These are phyloP conservation scores for Ophion slaviceki DNA, from an alignment of 2,888 invertebrate genomes.

Conservation along the genomic window DNA sequence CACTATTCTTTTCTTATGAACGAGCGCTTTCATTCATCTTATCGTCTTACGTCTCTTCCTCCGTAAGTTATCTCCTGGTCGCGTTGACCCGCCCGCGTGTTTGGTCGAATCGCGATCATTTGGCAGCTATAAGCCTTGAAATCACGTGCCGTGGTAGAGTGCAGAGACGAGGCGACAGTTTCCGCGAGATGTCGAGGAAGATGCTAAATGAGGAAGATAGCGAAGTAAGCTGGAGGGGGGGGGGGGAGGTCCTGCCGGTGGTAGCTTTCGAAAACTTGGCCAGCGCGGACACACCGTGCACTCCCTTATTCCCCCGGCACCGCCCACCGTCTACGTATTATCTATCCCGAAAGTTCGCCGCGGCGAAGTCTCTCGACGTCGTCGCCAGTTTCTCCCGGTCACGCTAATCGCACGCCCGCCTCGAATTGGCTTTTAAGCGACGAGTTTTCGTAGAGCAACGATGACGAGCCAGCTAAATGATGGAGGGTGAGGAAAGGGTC, in stretches of 20 bases:
- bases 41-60: slow-evolving; percentile 14
- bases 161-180: slow-evolving; percentile 19
- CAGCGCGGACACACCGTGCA: slow-evolving; percentile 46
- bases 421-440: slow-evolving; percentile 78
- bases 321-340: slow-evolving; percentile 74
- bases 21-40: slow-evolving; percentile 7
- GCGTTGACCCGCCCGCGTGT: neutral
- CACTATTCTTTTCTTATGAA: neutral
- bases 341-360: slow-evolving; percentile 77
- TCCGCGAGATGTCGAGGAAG: slow-evolving; percentile 8
- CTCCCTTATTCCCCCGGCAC: slow-evolving; percentile 64
- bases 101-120: slow-evolving; percentile 25
- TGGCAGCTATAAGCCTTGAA: slow-evolving; percentile 12
- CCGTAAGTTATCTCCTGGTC: slow-evolving; percentile 41
- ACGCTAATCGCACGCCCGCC: slow-evolving; percentile 77
- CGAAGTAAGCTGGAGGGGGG: neutral
- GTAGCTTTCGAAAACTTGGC: slow-evolving; percentile 62
- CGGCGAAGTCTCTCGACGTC: slow-evolving; percentile 61
- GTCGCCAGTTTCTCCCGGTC: slow-evolving; percentile 69
- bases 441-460: slow-evolving; percentile 69
- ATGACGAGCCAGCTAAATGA: slow-evolving; percentile 27
- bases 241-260: slow-evolving; percentile 26
- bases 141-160: slow-evolving; percentile 23
- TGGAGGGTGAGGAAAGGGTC: slow-evolving; percentile 30
- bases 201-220: slow-evolving; percentile 42